Evolutionary conservation across 2,797 vertebrate genomes (phyloP).

Genomic region (Syngnathus rostellatus): DNA sequence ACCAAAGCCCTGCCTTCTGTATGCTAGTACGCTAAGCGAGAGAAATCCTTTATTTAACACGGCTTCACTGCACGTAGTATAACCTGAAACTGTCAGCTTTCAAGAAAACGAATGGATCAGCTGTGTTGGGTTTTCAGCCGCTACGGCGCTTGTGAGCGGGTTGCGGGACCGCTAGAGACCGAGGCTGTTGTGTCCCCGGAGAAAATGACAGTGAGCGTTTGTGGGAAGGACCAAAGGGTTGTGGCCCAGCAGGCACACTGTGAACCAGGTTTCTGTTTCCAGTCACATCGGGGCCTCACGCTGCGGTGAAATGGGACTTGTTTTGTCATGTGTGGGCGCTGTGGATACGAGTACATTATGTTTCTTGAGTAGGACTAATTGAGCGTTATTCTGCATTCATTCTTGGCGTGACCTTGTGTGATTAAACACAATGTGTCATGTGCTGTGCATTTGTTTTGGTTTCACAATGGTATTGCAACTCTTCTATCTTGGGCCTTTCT

Average conservation of each 20-base stretch:
- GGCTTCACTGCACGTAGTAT: constrained; percentile 45
- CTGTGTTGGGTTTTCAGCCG: constrained; percentile 28
- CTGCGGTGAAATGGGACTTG: neutral
- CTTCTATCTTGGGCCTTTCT: neutral
- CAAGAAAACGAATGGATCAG: constrained; percentile 51
- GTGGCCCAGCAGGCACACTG: constrained; percentile 49
- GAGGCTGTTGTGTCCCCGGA: constrained; percentile 41
- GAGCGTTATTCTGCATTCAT: neutral
- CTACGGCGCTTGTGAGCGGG: constrained; percentile 12
- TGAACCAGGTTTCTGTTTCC: constrained; percentile 13
- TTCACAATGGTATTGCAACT: neutral
- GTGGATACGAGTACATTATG: neutral
- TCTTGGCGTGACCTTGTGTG: constrained; percentile 2
- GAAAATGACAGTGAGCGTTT: constrained; percentile 49
- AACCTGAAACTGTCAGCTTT: constrained; percentile 67
- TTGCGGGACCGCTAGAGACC: constrained; percentile 28
- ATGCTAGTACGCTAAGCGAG: constrained; percentile 26
- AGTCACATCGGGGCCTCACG: neutral
- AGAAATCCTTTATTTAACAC: constrained; percentile 46
- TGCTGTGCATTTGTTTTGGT: neutral
- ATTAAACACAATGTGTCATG: constrained; percentile 8
- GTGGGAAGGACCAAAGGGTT: constrained; percentile 42
- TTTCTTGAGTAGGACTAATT: neutral
- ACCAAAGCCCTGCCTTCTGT: constrained; percentile 46
- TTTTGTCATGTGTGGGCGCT: neutral